Evolutionary conservation across 2,888 invertebrate species (phyloP), one percentile per base, ranked within the genome.

Genomic region (Bombylius major): DNA sequence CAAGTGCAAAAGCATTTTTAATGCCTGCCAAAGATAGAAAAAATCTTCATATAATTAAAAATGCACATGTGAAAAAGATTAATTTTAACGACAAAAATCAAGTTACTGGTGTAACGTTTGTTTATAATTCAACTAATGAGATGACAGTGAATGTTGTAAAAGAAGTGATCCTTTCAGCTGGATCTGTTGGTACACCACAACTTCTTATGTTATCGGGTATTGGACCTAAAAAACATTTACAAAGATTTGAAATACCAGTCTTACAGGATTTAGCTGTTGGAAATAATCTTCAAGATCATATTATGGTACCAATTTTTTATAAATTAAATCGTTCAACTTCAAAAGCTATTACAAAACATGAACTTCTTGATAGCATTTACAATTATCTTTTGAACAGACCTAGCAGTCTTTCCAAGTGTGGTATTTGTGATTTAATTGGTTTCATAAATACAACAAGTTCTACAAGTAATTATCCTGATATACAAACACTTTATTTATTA

Each of bases 221-320:
- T 34, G 67, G 66, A n/a, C 64, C 64, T 4, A 48, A 33, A 6
- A 13, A 56, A 0, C 65, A 68, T 14, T 55, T 69, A 4, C 33
- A 54, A 11, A 31, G 52, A 0, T 33, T 63, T 0, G 58, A 61
- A 5, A 65, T 69, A 54, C 59, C 63, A 7, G 48, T 63, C 3
- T 13, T 65, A 0, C 59, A 55, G 11, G 62, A 68, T 47, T 54
- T 71, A 42, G 59, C 60, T 47, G 89, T 89, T 0, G 88, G 87
- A 0, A 77, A 83, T 60, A 86, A 89, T 66, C 75, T 91, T 1
- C 89, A 89, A 68, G 90, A 91, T 66, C 90, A 91, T 66, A 82
- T 87, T 51, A 84, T 82, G 12, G 75, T 83, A 56, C 65, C 66
- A 5, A 32, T 57, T 65, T 5, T 56, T 60, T 23, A 69, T 33